Base-by-base conservation (phyloP, 2,888 invertebrate species). In the Teleogryllus oceanicus region DNA sequence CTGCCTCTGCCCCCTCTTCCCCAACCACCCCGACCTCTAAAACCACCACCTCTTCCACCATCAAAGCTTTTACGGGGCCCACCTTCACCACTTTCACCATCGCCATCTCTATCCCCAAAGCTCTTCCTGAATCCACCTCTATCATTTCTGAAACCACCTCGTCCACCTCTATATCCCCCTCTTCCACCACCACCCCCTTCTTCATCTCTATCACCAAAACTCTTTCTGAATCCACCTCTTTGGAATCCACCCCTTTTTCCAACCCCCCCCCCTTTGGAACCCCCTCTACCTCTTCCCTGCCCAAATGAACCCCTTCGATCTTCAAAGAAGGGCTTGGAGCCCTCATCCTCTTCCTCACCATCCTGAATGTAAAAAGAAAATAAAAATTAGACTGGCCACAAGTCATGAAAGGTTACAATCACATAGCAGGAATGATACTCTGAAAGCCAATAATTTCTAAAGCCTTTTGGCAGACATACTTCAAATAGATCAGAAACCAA, bases 101-200 rank as follows among this genome's bases (percentile, higher is more conserved):
- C 88, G n/a, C 89, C 88, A 83, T 88, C 88, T 82, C 88, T 85
- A n/a, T 84, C 83, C 21, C 84, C 83, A 78, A 81, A 50, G 24
- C 81, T 78, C 13, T 81, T 74, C 24, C 83, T 81, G 62, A 81
- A 75, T 16, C 83, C 83, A n/a, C 85, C 82, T n/a, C 84, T 80
- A 11, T 83, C 83, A 37, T 83, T 82, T 2, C 83, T 83, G 1
- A 82, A 83, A 13, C 83, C 78, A 20, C 80, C 80, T 11, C 83
- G 49, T 16, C 82, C 83, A 24, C 83, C 83, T 18, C 83, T 49
- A 1, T 75, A 76, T 12, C 82, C 81, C 49, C 82, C 81, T n/a
- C n/a, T n/a, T 20, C 83, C 80, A 0, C 85, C 84, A 1, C 85
- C 83, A 8, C 83, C 80, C n/a, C 82, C 82, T 18, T 82, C 80